phyloP scores from a whole-genome alignment of 2,113 vertebrate species.

The Hemiscyllium ocellatum region DNA sequence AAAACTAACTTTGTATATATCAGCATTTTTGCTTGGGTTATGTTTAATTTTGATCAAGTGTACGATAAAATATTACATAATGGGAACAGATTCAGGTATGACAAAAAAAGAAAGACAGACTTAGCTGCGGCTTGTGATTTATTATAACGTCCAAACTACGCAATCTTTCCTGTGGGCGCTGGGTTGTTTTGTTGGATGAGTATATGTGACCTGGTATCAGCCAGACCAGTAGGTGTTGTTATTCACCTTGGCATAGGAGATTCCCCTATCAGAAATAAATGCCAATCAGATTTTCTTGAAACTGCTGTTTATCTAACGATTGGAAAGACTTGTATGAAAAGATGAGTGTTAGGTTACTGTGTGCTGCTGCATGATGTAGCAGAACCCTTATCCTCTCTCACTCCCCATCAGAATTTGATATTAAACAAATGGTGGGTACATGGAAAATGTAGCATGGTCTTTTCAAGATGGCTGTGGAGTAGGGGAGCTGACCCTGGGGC shows the following conservation, averaged over 20 bases:
- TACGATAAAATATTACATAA: neutral
- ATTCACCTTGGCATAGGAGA: conserved; percentile 19
- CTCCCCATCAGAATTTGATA: neutral
- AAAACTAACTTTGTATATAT: neutral
- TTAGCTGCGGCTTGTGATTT: neutral
- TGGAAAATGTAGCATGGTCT: neutral
- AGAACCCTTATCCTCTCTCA: neutral
- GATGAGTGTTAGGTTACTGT: neutral
- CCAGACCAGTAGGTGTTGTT: conserved; percentile 25
- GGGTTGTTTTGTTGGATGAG: neutral
- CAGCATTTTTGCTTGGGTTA: neutral
- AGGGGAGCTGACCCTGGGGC: no score
- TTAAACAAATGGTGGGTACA: neutral
- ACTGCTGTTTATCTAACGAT: neutral
- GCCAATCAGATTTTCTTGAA: neutral
- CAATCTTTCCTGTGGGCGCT: neutral
- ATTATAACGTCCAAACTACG: neutral
- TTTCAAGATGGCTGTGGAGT: no score
- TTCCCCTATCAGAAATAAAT: neutral
- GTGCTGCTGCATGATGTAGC: neutral
- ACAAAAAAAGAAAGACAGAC: neutral
- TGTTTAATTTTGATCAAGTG: neutral
- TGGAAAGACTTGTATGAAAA: neutral
- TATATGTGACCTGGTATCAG: neutral
- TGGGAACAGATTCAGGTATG: neutral